phyloP scores from a whole-genome alignment of 2,888 invertebrate species.

The Drosophila histrio region DNA sequence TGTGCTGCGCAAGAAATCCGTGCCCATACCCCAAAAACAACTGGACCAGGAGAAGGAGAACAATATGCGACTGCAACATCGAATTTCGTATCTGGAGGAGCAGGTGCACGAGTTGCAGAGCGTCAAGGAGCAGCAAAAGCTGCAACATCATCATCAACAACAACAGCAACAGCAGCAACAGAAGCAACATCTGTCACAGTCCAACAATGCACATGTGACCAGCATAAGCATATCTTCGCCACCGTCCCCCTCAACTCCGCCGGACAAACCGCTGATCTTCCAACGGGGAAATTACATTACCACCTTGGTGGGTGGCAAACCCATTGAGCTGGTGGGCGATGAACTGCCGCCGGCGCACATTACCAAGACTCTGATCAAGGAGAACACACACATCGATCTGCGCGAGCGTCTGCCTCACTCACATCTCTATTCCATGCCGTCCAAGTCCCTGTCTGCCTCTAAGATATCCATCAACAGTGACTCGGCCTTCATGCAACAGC shows the following conservation, averaged over 20 bases:
- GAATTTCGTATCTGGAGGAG: slow-evolving; percentile 95
- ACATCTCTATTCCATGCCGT: slow-evolving; percentile 66
- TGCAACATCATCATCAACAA: slow-evolving; percentile 41
- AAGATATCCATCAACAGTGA: slow-evolving; percentile 84
- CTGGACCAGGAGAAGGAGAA: slow-evolving; percentile 87
- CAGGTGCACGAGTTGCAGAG: slow-evolving; percentile 89
- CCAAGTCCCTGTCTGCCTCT: slow-evolving; percentile 82
- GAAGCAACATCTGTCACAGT: slow-evolving; percentile 50
- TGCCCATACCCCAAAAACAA: slow-evolving; percentile 82
- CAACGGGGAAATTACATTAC: slow-evolving; percentile 93
- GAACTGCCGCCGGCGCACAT: slow-evolving; percentile 70
- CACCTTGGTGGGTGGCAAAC: slow-evolving; percentile 87
- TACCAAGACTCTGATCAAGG: slow-evolving; percentile 83
- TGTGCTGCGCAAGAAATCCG: slow-evolving; percentile 81
- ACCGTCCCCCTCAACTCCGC: slow-evolving; percentile 85
- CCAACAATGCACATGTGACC: slow-evolving; percentile 86
- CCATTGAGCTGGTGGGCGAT: slow-evolving; percentile 81
- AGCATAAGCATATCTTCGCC: slow-evolving; percentile 89
- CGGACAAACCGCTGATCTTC: slow-evolving; percentile 88
- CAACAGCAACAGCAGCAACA: slow-evolving; percentile 14
- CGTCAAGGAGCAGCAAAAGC: slow-evolving; percentile 74
- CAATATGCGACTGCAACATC: slow-evolving; percentile 92
- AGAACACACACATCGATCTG: slow-evolving; percentile 78
- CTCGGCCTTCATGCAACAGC: slow-evolving; percentile 74
- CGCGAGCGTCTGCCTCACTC: slow-evolving; percentile 67